A percentile compares a stretch with the other conserved stretches of the same genome.
These are phyloP conservation scores for Gallinago jamesoni DNA, from an alignment of 2,113 vertebrate species.

Conservation along the genomic window DNA sequence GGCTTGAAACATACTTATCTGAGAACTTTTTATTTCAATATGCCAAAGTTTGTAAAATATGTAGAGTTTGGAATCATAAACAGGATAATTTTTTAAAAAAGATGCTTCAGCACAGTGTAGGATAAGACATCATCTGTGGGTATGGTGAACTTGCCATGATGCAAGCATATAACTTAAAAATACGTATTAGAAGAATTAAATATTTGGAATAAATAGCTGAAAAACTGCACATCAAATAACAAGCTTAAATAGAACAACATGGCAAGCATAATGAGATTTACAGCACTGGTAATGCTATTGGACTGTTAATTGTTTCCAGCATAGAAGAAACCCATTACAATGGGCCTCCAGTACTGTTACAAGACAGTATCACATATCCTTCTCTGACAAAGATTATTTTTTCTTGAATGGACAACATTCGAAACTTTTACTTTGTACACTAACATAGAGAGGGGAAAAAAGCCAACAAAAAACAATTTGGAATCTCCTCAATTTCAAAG, in stretches of 20 bases:
- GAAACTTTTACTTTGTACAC: background rate
- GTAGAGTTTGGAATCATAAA: background rate
- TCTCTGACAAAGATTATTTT: background rate
- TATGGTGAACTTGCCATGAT: background rate
- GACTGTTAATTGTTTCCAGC: background rate
- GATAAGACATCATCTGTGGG: background rate
- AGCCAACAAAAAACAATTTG: background rate
- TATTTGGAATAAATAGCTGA: background rate
- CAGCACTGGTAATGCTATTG: background rate
- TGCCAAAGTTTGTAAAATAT: background rate
- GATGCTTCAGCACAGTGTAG: background rate
- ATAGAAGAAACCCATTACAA: background rate
- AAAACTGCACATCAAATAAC: background rate
- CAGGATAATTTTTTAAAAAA: background rate
- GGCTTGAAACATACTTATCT: background rate
- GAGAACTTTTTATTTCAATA: background rate
- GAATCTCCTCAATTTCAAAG: background rate
- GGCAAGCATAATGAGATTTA: background rate
- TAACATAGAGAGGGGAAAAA: background rate
- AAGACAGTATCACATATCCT: background rate
- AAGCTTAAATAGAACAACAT: background rate
- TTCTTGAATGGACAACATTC: background rate
- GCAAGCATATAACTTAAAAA: background rate
- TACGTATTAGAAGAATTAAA: background rate
- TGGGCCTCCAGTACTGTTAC: background rate